Conservation (phyloP, 1,140 invertebrate species). For the Zaprionus inermis region DNA sequence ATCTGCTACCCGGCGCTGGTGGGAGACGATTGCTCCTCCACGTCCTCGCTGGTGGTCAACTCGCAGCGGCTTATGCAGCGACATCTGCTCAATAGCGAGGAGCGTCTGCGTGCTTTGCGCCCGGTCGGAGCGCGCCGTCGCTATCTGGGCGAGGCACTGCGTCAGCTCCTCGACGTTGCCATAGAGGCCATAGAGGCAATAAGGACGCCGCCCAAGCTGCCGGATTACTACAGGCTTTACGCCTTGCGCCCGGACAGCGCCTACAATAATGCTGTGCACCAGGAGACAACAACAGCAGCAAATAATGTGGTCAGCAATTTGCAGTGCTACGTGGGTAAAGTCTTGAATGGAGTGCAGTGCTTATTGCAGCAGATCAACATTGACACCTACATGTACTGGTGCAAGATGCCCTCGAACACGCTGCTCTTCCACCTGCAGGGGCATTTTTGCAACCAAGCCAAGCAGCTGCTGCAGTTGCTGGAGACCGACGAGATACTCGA, state of each 20-base stretch:
- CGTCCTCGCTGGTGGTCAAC: not conserved
- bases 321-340: conserved; percentile 6
- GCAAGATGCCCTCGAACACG: conserved; percentile 47
- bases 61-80: conserved; percentile 37
- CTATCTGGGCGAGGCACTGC: conserved; percentile 47
- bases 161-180: conserved; percentile 14
- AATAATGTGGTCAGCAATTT: not conserved
- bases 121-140: conserved; percentile 1
- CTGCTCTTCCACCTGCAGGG: conserved; percentile 52
- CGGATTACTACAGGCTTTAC: conserved; percentile 16
- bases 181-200: not conserved
- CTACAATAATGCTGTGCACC: too few species aligned
- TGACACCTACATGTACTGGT: conserved; percentile 67
- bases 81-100: conserved; percentile 26
- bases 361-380: conserved; percentile 60
- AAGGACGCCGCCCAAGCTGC: not conserved
- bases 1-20: conserved; percentile 11
- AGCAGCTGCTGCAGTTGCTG: conserved; percentile 29
- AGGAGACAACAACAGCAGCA: not conserved
- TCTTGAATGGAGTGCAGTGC: conserved; percentile 64
- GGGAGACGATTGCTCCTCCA: not conserved
- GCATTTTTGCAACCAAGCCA: conserved; percentile 33
- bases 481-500: not conserved
- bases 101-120: conserved; percentile 23
- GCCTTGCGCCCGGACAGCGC: not conserved